These are phyloP conservation scores for Sinelater perroti DNA, from an alignment of 2,888 invertebrate genomes.

Conservation along the genomic window DNA sequence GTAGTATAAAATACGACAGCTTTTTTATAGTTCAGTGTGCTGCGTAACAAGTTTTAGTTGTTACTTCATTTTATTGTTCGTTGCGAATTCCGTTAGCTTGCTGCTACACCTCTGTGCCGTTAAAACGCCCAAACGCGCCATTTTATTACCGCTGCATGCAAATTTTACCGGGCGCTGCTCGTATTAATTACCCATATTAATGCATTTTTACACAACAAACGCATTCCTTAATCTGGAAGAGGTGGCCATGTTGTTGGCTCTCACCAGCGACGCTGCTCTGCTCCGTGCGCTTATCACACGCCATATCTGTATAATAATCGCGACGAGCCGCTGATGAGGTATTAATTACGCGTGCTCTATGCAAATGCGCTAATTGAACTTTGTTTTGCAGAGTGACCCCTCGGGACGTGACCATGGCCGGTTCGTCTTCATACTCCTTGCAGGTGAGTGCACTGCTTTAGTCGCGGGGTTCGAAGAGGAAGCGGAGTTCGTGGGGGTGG, in stretches of 20 bases:
- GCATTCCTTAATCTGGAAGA: background rate
- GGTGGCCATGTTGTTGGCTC: background rate
- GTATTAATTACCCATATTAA: background rate
- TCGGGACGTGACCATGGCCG: conserved; percentile 44
- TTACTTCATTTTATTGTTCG: no score
- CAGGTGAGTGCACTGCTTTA: conserved; percentile 43
- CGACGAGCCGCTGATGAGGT: conserved; percentile 21
- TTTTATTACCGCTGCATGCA: background rate
- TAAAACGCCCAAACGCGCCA: background rate
- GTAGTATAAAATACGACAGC: no score
- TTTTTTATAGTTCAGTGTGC: no score
- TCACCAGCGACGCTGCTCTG: background rate
- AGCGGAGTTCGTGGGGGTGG: conserved; percentile 18
- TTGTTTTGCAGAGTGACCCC: conserved; percentile 45
- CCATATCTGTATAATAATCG: conserved; percentile 43
- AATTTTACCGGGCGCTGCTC: no score
- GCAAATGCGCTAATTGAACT: conserved; percentile 37
- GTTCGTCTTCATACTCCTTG: conserved; percentile 42
- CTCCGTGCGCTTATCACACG: conserved; percentile 45
- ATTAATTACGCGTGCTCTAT: conserved; percentile 42
- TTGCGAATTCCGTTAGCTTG: no score
- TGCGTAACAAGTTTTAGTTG: no score
- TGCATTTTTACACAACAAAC: no score
- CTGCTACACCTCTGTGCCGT: background rate
- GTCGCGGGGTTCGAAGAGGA: background rate